phyloP scores from a whole-genome alignment of 2,888 invertebrate species.

The Nomada hirtipes region DNA sequence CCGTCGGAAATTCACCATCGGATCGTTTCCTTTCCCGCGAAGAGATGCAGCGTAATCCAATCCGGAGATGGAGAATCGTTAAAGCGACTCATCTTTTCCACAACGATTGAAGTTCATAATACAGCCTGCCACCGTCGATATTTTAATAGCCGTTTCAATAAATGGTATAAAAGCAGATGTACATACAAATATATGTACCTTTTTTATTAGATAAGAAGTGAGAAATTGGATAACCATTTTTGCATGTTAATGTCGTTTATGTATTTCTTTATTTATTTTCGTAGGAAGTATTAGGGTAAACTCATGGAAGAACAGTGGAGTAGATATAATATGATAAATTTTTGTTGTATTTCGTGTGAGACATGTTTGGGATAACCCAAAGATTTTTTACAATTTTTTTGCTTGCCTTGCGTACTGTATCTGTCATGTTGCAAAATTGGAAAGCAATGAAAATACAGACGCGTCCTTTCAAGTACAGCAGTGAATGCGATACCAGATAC shows the following conservation, averaged over 20 bases:
- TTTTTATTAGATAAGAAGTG: not conserved
- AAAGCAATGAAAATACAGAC: constrained; percentile 3
- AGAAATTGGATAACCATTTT: not conserved
- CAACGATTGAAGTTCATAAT: constrained; percentile 6
- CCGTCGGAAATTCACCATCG: constrained; percentile 59
- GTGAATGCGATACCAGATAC: not conserved
- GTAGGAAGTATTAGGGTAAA: too few species aligned
- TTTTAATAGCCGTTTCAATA: not conserved
- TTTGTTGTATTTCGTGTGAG: too few species aligned
- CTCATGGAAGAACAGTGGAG: too few species aligned
- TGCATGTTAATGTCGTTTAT: not conserved
- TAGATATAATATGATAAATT: too few species aligned
- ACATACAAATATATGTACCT: too few species aligned
- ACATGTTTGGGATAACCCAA: too few species aligned
- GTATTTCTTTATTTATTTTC: too few species aligned
- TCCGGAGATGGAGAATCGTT: constrained; percentile 61
- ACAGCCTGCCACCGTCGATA: not conserved
- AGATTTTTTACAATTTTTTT: constrained; percentile 11
- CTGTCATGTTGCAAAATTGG: constrained; percentile 24
- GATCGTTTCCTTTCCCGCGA: constrained; percentile 51
- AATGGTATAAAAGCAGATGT: not conserved
- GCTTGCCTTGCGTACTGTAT: not conserved
- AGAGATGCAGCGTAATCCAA: constrained; percentile 57
- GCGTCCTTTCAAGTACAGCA: not conserved
- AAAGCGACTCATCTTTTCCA: constrained; percentile 49